These are phyloP conservation scores for Fopius arisanus DNA, from an alignment of 1,140 invertebrate genomes.

Conservation along the genomic window DNA sequence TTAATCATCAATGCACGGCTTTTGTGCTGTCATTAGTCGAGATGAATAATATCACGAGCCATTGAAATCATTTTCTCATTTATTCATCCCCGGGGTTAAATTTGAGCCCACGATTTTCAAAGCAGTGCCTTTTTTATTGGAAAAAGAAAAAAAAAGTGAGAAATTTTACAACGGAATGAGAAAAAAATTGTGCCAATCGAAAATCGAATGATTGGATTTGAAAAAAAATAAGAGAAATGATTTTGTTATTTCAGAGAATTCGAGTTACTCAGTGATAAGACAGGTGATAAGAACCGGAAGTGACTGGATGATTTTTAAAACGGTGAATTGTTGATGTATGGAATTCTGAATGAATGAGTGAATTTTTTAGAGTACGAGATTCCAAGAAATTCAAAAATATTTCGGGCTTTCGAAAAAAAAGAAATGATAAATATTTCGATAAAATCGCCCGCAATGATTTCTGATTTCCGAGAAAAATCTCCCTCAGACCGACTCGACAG, in stretches of 20 bases:
- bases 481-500: too few relatives aligned
- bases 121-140: constrained; percentile 32
- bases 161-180: background rate
- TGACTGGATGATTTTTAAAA: background rate
- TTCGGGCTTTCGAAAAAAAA: too few relatives aligned
- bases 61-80: constrained; percentile 1
- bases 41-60: background rate
- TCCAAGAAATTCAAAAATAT: too few relatives aligned
- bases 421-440: too few relatives aligned
- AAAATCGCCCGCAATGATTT: too few relatives aligned
- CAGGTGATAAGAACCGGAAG: background rate
- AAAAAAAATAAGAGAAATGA: background rate
- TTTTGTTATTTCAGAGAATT: background rate
- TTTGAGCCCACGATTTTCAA: constrained; percentile 21
- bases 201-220: constrained; percentile 14
- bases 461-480: too few relatives aligned
- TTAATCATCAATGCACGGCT: background rate
- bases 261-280: background rate
- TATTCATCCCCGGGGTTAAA: background rate
- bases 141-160: background rate
- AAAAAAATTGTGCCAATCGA: constrained; percentile 23
- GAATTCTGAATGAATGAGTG: background rate
- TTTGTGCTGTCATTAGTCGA: constrained; percentile 1
- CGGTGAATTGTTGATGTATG: too few relatives aligned
- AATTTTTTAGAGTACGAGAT: too few relatives aligned